phyloP scores from a whole-genome alignment of 1,140 invertebrate species.

The Lethocerus indicus region DNA sequence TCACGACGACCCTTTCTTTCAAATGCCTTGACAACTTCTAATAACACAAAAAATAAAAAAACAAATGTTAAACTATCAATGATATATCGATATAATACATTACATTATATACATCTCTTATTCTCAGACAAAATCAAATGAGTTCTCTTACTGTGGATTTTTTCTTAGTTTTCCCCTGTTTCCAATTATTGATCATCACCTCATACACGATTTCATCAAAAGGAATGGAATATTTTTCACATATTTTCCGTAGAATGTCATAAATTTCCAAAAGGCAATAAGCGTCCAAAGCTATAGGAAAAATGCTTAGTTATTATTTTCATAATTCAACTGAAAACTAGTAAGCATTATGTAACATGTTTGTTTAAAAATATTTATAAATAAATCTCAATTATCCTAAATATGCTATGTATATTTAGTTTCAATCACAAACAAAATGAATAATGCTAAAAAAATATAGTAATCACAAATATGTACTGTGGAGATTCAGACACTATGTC shows the following conservation, averaged over 20 bases:
- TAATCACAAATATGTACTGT: not conserved
- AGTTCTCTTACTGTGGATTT: conserved; percentile 7
- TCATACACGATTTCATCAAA: conserved; percentile 40
- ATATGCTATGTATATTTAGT: not conserved
- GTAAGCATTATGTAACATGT: not conserved
- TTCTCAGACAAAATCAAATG: not conserved
- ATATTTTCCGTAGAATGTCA: conserved; percentile 31
- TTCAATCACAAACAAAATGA: not conserved
- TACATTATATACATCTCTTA: no score
- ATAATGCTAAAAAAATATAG: not conserved
- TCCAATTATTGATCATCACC: conserved; percentile 19
- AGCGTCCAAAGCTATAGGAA: conserved; percentile 33
- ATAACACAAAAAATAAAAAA: no score
- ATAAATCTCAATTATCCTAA: not conserved
- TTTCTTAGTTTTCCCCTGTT: conserved; percentile 9
- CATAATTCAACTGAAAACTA: not conserved
- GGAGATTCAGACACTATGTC: no score
- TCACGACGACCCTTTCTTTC: not conserved
- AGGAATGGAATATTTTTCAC: conserved; percentile 30
- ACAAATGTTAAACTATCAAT: no score
- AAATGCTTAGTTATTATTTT: conserved; percentile 5
- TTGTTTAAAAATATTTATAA: not conserved
- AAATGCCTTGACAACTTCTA: no score
- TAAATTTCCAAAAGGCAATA: conserved; percentile 56
- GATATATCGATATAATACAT: no score